Percentiles rank a stretch among this genome's conserved stretches.
These are phyloP conservation scores for Melikaiella ostensackeni DNA, from an alignment of 2,888 invertebrate genomes.

Conservation along the genomic window DNA sequence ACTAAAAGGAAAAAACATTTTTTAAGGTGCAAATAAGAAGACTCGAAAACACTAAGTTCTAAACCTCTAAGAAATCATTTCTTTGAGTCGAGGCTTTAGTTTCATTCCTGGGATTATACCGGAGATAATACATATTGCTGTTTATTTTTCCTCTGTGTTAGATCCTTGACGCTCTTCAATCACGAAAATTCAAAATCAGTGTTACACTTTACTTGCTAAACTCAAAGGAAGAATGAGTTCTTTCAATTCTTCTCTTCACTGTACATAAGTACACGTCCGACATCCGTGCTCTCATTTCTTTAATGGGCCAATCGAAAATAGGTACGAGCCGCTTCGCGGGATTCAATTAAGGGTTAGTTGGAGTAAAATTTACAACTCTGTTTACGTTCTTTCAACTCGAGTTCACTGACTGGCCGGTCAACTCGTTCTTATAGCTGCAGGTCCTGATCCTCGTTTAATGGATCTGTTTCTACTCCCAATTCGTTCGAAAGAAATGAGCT, in stretches of 20 bases:
- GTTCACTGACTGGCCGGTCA: slow-evolving; percentile 57
- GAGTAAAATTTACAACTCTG: slow-evolving; percentile 69
- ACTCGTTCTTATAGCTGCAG: slow-evolving; percentile 34
- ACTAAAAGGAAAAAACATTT: too few species aligned
- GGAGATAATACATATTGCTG: background rate
- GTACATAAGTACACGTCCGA: too few species aligned
- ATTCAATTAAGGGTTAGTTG: slow-evolving; percentile 63
- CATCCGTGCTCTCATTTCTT: background rate
- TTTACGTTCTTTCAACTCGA: slow-evolving; percentile 64
- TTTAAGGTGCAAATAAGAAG: too few species aligned
- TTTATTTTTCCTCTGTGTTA: background rate
- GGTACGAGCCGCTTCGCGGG: slow-evolving; percentile 38
- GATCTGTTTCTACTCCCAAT: background rate
- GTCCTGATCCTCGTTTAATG: background rate
- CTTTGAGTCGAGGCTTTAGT: too few species aligned
- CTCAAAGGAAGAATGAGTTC: background rate
- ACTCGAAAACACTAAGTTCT: too few species aligned
- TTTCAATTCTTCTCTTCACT: background rate
- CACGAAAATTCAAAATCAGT: background rate
- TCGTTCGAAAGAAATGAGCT: slow-evolving; percentile 23
- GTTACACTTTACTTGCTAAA: background rate
- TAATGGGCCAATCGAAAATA: slow-evolving; percentile 40
- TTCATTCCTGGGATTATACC: too few species aligned
- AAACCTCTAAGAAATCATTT: too few species aligned
- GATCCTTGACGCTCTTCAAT: background rate